phyloP scores from a whole-genome alignment of 1,140 invertebrate species.

The Atta colombica region DNA sequence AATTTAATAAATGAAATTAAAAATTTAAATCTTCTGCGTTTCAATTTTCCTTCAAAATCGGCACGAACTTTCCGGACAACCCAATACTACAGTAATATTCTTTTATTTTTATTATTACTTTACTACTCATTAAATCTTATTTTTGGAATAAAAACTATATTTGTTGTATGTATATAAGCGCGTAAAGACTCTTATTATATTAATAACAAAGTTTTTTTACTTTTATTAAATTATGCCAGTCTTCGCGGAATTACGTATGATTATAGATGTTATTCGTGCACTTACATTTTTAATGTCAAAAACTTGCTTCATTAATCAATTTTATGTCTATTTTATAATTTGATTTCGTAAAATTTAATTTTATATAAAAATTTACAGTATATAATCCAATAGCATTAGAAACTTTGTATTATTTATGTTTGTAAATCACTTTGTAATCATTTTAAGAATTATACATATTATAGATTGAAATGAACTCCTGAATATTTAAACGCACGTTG shows the following conservation, averaged over 20 bases:
- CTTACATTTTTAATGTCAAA: not conserved
- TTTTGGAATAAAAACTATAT: not conserved
- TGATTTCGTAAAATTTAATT: not conserved
- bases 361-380: not conserved
- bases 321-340: not conserved
- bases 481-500: not conserved
- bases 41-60: too few species aligned
- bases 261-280: not conserved
- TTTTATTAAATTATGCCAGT: slow-evolving; percentile 4
- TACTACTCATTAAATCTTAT: not conserved
- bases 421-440: not conserved
- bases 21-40: too few species aligned
- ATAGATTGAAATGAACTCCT: not conserved
- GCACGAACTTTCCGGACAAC: too few species aligned
- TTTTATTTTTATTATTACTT: slow-evolving; percentile 2
- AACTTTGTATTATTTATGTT: not conserved
- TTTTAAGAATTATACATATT: not conserved
- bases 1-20: too few species aligned
- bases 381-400: not conserved
- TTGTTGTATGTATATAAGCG: not conserved
- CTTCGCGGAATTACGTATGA: not conserved
- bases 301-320: slow-evolving; percentile 1
- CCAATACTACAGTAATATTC: not conserved
- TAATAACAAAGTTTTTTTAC: not conserved
- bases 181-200: not conserved